These are phyloP conservation scores for Drosophila sulfurigaster DNA, from an alignment of 1,140 invertebrate genomes.

Conservation along the genomic window DNA sequence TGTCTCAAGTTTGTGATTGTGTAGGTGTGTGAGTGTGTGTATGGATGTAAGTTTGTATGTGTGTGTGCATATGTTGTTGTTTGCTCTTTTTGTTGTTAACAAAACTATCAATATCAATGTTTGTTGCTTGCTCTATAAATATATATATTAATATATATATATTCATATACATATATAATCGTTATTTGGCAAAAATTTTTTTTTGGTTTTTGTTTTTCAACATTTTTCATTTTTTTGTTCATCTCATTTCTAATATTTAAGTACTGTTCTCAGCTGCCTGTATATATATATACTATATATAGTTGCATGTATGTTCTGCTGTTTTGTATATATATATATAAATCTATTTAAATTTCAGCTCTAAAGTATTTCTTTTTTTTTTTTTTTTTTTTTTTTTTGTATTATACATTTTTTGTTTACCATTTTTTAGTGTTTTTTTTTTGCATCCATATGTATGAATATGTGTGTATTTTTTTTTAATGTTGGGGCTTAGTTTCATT, in stretches of 20 bases:
- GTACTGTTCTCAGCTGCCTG: slow-evolving; percentile 64
- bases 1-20: slow-evolving; percentile 73
- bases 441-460: slow-evolving; percentile 38
- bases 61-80: slow-evolving; percentile 51
- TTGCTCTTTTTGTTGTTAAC: slow-evolving; percentile 58
- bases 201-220: slow-evolving; percentile 41
- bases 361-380: slow-evolving; percentile 67
- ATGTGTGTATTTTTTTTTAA: slow-evolving; percentile 47
- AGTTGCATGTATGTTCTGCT: slow-evolving; percentile 42
- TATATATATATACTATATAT: slow-evolving; percentile 59
- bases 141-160: slow-evolving; percentile 65
- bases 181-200: slow-evolving; percentile 78
- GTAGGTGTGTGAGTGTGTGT: slow-evolving; percentile 46
- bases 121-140: slow-evolving; percentile 78
- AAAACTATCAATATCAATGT: slow-evolving; percentile 80
- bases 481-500: slow-evolving; percentile 39
- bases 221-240: slow-evolving; percentile 26
- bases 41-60: slow-evolving; percentile 55
- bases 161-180: slow-evolving; percentile 64
- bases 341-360: slow-evolving; percentile 77
- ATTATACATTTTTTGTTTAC: slow-evolving; percentile 55
- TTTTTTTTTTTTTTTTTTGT: slow-evolving; percentile 59
- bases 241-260: slow-evolving; percentile 53
- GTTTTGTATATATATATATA: slow-evolving; percentile 56
- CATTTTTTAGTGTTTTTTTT: slow-evolving; percentile 52